Evolutionary conservation across 2,113 vertebrate species (phyloP).

Genomic region (Ailuropoda melanoleuca): DNA sequence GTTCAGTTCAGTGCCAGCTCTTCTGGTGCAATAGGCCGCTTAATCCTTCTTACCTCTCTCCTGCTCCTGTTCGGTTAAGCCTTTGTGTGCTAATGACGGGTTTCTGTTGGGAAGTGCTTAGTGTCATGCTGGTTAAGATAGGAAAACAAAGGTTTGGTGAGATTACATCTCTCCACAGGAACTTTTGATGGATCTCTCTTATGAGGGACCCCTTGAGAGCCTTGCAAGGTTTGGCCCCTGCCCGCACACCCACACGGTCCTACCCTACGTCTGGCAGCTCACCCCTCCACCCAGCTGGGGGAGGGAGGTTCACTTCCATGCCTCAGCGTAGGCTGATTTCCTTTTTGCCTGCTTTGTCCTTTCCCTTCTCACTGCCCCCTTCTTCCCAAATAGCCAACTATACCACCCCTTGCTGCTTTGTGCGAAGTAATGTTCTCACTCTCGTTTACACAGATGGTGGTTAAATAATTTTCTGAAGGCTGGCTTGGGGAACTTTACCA

Average conservation of each 20-base stretch:
- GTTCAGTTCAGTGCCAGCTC: background rate
- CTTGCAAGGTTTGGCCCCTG: background rate
- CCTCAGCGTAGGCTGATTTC: background rate
- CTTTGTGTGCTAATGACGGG: background rate
- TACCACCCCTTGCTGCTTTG: background rate
- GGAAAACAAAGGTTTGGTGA: background rate
- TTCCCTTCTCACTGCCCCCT: background rate
- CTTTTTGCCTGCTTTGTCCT: background rate
- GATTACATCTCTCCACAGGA: background rate
- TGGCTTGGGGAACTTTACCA: background rate
- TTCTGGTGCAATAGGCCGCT: background rate
- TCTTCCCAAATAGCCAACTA: background rate
- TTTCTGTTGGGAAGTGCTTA: background rate
- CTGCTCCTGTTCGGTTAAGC: background rate
- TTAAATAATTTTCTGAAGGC: background rate
- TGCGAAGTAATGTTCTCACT: background rate
- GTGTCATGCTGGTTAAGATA: background rate
- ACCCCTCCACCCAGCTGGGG: no score
- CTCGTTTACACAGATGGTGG: background rate
- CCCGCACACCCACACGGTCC: accelerated
- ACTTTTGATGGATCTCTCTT: background rate
- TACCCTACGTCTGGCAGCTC: no score
- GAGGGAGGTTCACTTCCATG: background rate
- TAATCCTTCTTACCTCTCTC: background rate
- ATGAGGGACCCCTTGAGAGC: background rate